phyloP scores from a whole-genome alignment of 2,113 vertebrate species.

The Daubentonia madagascariensis region DNA sequence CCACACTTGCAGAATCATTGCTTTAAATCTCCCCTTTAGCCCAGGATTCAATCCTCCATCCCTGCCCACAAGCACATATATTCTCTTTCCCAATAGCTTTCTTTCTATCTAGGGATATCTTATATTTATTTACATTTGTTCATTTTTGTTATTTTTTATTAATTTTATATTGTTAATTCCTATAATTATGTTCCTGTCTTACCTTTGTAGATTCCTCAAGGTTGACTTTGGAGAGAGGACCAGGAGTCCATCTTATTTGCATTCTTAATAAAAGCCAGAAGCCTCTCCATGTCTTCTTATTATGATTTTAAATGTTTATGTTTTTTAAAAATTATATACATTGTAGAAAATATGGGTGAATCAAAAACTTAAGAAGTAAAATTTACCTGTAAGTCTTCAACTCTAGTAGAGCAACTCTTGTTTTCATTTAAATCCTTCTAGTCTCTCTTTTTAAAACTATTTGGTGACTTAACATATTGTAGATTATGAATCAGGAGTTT shows the following conservation, averaged over 20 bases:
- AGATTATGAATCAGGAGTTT: neutral
- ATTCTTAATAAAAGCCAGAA: neutral
- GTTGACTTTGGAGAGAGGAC: neutral
- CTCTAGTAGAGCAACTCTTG: neutral
- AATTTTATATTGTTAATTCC: neutral
- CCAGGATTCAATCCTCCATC: rapidly evolving
- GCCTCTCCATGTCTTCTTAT: neutral
- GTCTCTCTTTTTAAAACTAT: neutral
- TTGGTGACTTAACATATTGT: neutral
- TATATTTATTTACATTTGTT: neutral
- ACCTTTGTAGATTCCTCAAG: neutral
- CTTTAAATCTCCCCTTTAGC: neutral
- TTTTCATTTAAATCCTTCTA: neutral
- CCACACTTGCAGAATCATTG: neutral
- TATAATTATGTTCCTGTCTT: neutral
- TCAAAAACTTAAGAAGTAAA: neutral
- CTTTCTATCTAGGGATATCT: neutral
- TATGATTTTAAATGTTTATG: neutral
- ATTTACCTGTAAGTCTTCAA: neutral
- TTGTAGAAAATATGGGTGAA: neutral
- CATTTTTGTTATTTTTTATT: neutral
- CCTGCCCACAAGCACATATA: rapidly evolving
- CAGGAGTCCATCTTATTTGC: neutral
- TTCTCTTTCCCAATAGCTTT: neutral
- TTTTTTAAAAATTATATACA: neutral